Evolutionary conservation across 2,888 invertebrate species (phyloP).

Genomic region (Volucella bombylans): DNA sequence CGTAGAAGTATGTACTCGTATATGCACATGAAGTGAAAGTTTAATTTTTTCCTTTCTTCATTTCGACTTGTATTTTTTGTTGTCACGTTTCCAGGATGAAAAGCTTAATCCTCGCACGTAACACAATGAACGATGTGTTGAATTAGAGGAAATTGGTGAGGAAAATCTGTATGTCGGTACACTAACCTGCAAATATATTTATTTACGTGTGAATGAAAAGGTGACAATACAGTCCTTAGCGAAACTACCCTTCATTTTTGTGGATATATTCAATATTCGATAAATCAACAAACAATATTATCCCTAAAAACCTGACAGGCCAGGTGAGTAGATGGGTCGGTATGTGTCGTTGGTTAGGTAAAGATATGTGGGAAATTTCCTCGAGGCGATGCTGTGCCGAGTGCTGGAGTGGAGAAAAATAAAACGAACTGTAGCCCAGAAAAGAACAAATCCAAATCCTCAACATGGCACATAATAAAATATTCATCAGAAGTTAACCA

Average conservation of each 20-base stretch:
- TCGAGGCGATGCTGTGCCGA: slow-evolving; percentile 20
- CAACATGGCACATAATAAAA: slow-evolving; percentile 61
- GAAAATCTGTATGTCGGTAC: slow-evolving; percentile 12
- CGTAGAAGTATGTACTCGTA: neutral
- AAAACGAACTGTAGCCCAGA: neutral
- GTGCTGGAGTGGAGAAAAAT: too few species aligned
- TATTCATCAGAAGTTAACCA: slow-evolving; percentile 72
- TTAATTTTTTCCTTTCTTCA: slow-evolving; percentile 9
- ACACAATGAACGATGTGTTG: slow-evolving; percentile 64
- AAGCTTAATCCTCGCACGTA: slow-evolving; percentile 71
- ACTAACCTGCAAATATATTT: neutral
- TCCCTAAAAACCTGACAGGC: slow-evolving; percentile 45
- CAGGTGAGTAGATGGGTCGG: too few species aligned
- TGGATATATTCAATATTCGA: slow-evolving; percentile 50
- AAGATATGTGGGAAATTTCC: slow-evolving; percentile 15
- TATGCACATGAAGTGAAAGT: slow-evolving; percentile 37
- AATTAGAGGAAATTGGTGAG: slow-evolving; percentile 53
- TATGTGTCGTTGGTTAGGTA: too few species aligned
- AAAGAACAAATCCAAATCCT: slow-evolving; percentile 61
- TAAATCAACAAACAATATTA: slow-evolving; percentile 66
- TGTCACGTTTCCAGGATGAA: slow-evolving; percentile 63
- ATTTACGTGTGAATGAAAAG: neutral
- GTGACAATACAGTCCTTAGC: neutral
- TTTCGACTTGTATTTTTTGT: slow-evolving; percentile 7
- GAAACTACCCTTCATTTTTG: neutral